Base-by-base conservation (phyloP, 2,113 vertebrate genomes). In the Gobio gobio region DNA sequence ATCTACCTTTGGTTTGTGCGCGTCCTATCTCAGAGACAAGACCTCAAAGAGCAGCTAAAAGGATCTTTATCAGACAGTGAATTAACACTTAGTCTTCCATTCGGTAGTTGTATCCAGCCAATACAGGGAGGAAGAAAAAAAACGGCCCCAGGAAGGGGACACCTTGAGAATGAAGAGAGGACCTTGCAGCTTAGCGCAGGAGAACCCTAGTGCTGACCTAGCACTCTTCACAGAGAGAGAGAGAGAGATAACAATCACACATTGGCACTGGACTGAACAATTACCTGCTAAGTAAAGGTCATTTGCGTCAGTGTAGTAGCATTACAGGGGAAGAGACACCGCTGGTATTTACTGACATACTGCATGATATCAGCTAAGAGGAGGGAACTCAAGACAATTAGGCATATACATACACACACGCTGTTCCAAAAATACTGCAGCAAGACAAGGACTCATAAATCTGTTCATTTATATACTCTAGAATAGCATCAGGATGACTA, bases 31-130 rank as follows among this genome's bases (percentile, higher is more conserved):
- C 95, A 93, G 94, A 95, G 94, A 97, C 97, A 96, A 97, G 97
- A 97, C 97, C 97, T 98, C 97, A 99, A 99, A 97, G 96, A 97
- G 94, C 96, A 96, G 96, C 95, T 96, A 98, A 97, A 98, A 95
- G 96, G 97, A 98, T 99, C 97, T 99, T 99, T 99, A 98, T 99
- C 97, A 98, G 97, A 96, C 96, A 97, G 96, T 97, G 96, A 98
- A 98, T 99, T 98, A 98, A 98, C 96, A 96, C 96, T 97, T 95
- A 98, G 97, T 98, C 96, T 96, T 98, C 97, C 96, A 98, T 98
- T 98, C 98, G 96, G 97, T 98, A 97, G 97, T 97, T 99, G 98
- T 97, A 98, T 99, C 97, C 98, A 97, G 96, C 97, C 97, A 99
- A 97, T 98, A 97, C 97, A 97, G 99, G 97, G 18, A 49, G 36